phyloP scores from a whole-genome alignment of 2,113 vertebrate genomes.

The Halichoerus grypus region DNA sequence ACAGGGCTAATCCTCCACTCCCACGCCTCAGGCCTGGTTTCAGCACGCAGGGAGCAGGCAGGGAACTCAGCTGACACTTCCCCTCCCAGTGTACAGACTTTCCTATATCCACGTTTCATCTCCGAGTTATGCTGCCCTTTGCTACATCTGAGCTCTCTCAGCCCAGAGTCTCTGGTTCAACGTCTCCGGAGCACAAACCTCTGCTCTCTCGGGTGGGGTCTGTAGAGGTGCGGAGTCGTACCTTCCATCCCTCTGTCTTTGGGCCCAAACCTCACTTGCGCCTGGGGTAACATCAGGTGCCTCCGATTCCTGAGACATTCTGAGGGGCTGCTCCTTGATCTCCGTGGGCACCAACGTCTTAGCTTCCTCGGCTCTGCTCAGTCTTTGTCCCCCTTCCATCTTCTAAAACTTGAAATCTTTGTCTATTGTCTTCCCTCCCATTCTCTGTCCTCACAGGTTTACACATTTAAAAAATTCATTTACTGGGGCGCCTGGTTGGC shows the following conservation, averaged over 20 bases:
- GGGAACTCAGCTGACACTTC: background rate
- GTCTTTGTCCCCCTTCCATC: fast-evolving
- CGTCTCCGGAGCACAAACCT: background rate
- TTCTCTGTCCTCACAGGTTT: background rate
- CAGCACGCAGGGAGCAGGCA: background rate
- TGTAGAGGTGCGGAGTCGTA: background rate
- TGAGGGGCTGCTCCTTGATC: background rate
- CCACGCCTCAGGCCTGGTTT: fast-evolving
- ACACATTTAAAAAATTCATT: background rate
- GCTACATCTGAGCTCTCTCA: fast-evolving
- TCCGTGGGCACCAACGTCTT: fast-evolving
- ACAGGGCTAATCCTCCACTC: background rate
- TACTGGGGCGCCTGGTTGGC: background rate
- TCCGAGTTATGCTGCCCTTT: fast-evolving
- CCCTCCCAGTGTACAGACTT: too few species aligned
- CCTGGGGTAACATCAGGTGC: fast-evolving
- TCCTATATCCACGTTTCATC: background rate
- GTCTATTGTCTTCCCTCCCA: background rate
- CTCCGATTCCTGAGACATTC: background rate
- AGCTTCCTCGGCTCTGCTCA: background rate
- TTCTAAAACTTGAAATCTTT: background rate
- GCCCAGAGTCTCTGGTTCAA: fast-evolving
- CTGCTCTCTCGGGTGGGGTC: fast-evolving
- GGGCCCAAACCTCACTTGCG: background rate
- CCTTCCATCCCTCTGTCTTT: background rate